These are phyloP conservation scores for Notolepis coatsorum DNA, from an alignment of 2,797 vertebrate genomes.

Conservation along the genomic window DNA sequence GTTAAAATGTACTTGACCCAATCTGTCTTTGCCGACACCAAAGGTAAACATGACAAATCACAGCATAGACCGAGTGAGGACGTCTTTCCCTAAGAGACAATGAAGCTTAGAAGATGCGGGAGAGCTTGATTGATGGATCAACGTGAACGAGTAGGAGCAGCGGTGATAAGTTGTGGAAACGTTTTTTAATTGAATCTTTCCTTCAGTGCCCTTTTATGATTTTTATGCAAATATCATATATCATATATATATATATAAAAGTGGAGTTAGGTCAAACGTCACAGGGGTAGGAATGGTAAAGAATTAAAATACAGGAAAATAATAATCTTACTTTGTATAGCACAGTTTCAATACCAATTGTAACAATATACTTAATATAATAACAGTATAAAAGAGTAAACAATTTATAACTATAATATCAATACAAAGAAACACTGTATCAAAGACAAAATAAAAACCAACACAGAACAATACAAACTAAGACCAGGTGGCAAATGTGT, in stretches of 20 bases:
- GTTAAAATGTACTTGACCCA: neutral
- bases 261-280: neutral
- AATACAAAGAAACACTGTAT: too few species aligned
- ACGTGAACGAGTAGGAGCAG: neutral
- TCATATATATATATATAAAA: neutral
- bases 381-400: too few species aligned
- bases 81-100: neutral
- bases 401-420: too few species aligned
- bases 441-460: too few species aligned
- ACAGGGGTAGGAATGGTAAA: neutral
- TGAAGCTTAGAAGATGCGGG: constrained; percentile 8
- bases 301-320: neutral
- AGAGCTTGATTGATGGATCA: neutral
- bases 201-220: neutral
- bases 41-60: neutral
- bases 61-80: neutral
- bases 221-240: neutral
- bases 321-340: too few species aligned
- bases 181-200: neutral
- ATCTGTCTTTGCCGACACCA: neutral
- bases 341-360: too few species aligned
- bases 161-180: neutral
- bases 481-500: too few species aligned
- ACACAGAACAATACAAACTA: too few species aligned
- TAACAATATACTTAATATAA: too few species aligned